Conservation (phyloP, 2,113 vertebrate genomes). For the Monarcha castaneiventris region DNA sequence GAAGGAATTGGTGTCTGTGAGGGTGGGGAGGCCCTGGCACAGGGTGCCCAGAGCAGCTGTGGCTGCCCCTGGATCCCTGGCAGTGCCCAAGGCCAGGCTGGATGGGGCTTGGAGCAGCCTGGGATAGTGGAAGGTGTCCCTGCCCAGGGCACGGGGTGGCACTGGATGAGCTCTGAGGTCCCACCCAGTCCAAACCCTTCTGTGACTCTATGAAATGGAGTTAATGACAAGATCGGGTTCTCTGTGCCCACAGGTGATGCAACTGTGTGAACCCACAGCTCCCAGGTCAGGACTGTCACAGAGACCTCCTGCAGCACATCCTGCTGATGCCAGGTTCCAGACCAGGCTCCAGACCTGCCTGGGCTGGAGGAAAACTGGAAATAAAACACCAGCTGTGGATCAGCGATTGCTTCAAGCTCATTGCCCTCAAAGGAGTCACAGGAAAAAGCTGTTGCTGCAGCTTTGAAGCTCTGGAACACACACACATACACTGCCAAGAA, state of each 20-base stretch:
- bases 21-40: background rate
- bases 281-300: too few species aligned
- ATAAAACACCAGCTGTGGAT: background rate
- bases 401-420: background rate
- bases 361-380: background rate
- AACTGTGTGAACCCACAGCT: background rate
- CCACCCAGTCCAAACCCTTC: background rate
- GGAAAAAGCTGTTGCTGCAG: background rate
- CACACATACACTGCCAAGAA: background rate
- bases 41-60: background rate
- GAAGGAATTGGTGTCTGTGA: background rate
- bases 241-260: too few species aligned
- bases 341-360: background rate
- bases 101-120: background rate
- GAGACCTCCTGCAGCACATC: background rate
- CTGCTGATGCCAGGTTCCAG: background rate
- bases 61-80: background rate
- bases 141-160: accelerated
- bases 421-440: background rate
- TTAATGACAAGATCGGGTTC: accelerated
- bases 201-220: background rate
- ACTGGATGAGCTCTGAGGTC: accelerated
- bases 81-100: accelerated
- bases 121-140: background rate
- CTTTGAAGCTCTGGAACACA: background rate